These are phyloP conservation scores for Lepeophtheirus salmonis DNA, from an alignment of 1,140 invertebrate species.

Conservation along the genomic window DNA sequence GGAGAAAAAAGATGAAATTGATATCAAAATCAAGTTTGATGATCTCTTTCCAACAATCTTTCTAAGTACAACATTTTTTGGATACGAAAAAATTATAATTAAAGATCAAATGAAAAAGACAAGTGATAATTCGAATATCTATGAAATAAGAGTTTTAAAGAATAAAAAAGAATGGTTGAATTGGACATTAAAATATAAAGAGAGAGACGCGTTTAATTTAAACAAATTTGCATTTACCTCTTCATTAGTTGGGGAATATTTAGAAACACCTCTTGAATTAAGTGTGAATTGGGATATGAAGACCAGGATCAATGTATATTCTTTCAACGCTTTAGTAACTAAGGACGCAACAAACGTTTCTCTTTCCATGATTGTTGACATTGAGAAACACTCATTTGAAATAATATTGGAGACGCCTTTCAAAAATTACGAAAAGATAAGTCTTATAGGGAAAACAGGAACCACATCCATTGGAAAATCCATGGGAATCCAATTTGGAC, in stretches of 20 bases:
- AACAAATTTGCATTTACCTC: neutral
- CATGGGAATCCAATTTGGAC: neutral
- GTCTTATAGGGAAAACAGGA: neutral
- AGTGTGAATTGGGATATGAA: neutral
- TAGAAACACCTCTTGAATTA: neutral
- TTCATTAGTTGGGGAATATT: neutral
- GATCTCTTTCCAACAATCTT: neutral
- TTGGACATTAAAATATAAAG: neutral
- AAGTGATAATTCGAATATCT: neutral
- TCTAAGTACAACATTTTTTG: neutral
- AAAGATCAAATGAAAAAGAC: neutral
- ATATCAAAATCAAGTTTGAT: neutral
- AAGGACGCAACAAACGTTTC: neutral
- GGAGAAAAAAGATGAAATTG: neutral
- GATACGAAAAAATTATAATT: neutral
- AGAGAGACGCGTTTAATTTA: neutral
- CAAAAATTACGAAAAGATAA: neutral
- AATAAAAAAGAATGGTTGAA: neutral
- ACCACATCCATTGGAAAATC: slow-evolving; percentile 10
- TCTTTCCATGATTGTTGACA: neutral
- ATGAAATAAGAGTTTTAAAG: neutral
- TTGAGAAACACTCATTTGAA: neutral
- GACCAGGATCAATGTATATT: neutral
- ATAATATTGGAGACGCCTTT: neutral
- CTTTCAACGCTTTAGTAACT: neutral